Conservation (phyloP, 2,113 vertebrate genomes). For the zebrafish (Danio rerio) region DNA sequence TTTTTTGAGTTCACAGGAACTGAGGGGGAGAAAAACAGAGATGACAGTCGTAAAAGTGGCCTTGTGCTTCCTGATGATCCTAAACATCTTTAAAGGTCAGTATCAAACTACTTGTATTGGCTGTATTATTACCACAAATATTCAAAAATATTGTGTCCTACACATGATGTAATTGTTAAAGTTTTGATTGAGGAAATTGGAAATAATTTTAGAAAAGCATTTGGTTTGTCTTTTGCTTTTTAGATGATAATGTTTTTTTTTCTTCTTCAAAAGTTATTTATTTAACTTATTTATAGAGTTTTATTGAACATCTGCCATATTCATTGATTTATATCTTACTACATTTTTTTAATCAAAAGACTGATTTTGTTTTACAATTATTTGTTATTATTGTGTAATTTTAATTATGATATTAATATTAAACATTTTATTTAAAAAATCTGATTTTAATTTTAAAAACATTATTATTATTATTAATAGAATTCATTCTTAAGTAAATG, state of each 20-base stretch:
- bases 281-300: too few relatives aligned
- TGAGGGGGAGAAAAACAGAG: neutral
- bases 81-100: slow-evolving; percentile 31
- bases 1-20: slow-evolving; percentile 35
- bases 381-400: too few relatives aligned
- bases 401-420: too few relatives aligned
- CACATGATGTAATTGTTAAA: neutral
- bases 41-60: slow-evolving; percentile 54
- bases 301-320: too few relatives aligned
- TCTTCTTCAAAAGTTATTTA: too few relatives aligned
- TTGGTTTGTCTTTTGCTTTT: neutral
- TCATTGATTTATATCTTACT: too few relatives aligned
- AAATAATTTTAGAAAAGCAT: neutral
- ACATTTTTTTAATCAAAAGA: too few relatives aligned
- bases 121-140: neutral
- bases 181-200: neutral
- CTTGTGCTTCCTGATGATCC: slow-evolving; percentile 31
- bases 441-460: too few relatives aligned
- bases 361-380: too few relatives aligned
- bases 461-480: too few relatives aligned
- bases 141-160: neutral
- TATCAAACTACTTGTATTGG: neutral
- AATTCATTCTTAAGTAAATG: too few relatives aligned
- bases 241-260: neutral
- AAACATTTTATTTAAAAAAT: too few relatives aligned